Conservation (phyloP, 1,140 invertebrate genomes). For the Galendromus occidentalis region DNA sequence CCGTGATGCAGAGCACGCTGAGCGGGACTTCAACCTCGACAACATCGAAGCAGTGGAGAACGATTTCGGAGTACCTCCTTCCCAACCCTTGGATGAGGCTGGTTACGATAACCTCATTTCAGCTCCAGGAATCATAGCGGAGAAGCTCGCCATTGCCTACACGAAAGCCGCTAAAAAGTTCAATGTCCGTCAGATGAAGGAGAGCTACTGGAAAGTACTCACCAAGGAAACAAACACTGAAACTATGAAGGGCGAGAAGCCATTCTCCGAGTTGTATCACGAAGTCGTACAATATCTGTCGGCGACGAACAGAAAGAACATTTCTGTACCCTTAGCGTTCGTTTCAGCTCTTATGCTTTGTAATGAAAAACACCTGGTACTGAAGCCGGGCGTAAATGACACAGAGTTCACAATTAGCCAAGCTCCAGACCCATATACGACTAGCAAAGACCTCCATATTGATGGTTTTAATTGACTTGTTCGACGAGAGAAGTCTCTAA, state of each 20-base stretch:
- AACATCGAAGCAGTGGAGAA: not conserved
- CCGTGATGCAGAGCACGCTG: not conserved
- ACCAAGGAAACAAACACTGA: not conserved
- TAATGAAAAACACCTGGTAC: slow-evolving; percentile 1
- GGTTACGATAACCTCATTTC: not conserved
- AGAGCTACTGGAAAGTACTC: slow-evolving; percentile 4
- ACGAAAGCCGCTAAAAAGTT: slow-evolving; percentile 8
- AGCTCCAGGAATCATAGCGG: not conserved
- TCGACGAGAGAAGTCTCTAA: not conserved
- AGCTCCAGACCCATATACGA: not conserved
- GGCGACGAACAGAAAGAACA: not conserved
- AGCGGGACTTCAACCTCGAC: slow-evolving; percentile 1
- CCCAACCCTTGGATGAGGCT: not conserved
- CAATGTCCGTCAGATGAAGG: slow-evolving; percentile 4
- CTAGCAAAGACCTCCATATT: not conserved
- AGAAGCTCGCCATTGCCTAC: not conserved
- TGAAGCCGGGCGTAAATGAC: not conserved
- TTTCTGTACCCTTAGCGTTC: not conserved
- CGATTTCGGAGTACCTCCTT: not conserved
- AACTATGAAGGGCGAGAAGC: not conserved
- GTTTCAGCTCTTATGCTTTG: not conserved
- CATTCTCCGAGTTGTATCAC: not conserved
- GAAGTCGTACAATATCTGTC: not conserved
- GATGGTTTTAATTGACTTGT: not conserved
- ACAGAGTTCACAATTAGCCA: not conserved